phyloP scores from a whole-genome alignment of 2,797 vertebrate genomes.

The Ibycter americanus region DNA sequence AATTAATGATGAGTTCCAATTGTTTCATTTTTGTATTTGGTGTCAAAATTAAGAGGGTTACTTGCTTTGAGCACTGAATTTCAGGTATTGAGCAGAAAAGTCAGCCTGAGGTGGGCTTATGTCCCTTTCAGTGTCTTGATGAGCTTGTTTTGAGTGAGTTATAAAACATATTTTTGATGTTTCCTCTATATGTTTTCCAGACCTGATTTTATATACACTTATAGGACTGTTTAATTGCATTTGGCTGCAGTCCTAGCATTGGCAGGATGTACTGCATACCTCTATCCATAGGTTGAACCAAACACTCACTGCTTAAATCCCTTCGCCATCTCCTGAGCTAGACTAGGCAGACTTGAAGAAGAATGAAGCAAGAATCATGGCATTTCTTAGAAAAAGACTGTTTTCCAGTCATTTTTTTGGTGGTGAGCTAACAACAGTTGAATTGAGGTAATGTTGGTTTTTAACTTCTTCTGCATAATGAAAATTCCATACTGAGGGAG shows the following conservation, averaged over 20 bases:
- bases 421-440: not conserved
- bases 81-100: not conserved
- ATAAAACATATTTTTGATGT: not conserved
- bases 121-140: not conserved
- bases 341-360: not conserved
- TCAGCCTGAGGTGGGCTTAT: not conserved
- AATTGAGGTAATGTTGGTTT: not conserved
- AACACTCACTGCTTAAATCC: not conserved
- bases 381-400: not conserved
- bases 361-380: not conserved
- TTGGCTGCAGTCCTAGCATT: not conserved
- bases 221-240: not conserved
- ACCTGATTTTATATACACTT: not conserved
- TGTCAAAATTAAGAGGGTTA: not conserved
- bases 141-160: not conserved
- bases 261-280: not conserved
- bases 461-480: not conserved
- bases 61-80: not conserved
- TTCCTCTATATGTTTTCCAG: not conserved
- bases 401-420: not conserved
- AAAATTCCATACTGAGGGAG: not conserved
- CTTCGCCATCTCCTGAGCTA: not conserved
- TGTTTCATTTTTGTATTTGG: not conserved
- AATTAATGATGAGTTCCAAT: not conserved
- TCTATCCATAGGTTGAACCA: not conserved